A percentile compares a stretch with the other conserved stretches of the same genome.
Evolutionary conservation across 2,113 vertebrate genomes (phyloP).

Genomic region (Siniperca knerii): DNA sequence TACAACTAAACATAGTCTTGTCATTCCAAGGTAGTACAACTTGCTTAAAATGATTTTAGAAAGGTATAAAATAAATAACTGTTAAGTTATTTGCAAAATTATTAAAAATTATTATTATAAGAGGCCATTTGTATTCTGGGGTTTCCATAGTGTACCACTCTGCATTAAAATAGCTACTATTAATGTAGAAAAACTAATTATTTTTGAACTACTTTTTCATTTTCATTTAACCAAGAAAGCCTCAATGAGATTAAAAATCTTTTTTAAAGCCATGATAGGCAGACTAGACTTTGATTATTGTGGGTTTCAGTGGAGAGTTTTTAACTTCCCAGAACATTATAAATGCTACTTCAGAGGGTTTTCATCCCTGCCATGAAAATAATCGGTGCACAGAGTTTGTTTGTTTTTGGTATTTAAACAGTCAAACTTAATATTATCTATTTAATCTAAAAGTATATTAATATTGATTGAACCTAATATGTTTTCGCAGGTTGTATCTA

Average conservation of each 20-base stretch:
- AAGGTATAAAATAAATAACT: too few species aligned
- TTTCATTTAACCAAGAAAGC: background rate
- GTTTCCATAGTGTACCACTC: background rate
- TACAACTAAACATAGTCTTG: background rate
- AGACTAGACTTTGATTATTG: background rate
- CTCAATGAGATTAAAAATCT: background rate
- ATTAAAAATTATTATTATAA: background rate
- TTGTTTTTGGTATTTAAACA: background rate
- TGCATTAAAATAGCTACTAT: background rate
- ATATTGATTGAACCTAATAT: fast-evolving
- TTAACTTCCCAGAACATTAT: background rate
- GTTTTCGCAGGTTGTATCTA: slow-evolving; percentile 6
- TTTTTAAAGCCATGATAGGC: background rate
- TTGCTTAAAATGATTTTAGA: background rate
- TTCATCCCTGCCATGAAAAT: background rate
- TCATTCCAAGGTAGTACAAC: background rate
- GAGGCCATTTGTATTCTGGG: background rate
- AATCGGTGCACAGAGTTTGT: background rate
- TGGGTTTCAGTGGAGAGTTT: background rate
- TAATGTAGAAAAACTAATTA: background rate
- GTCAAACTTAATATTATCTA: background rate
- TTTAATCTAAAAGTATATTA: background rate
- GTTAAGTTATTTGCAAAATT: too few species aligned
- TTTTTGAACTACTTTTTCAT: background rate
- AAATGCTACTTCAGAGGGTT: background rate